Conservation (phyloP, 2,888 invertebrate genomes). For the Deilephila elpenor region DNA sequence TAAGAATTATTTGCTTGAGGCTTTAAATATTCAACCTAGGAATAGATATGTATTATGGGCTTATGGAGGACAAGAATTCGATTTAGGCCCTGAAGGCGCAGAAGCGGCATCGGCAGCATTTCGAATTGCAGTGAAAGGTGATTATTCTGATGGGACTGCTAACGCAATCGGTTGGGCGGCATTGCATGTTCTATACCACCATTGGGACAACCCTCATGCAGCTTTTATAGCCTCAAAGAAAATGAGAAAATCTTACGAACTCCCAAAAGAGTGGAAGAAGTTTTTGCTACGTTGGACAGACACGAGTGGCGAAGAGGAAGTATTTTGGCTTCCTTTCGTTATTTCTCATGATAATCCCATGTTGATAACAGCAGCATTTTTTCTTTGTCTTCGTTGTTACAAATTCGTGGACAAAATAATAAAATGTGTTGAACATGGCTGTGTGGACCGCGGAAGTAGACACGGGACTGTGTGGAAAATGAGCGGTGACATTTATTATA, state of each 20-base stretch:
- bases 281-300: constrained; percentile 66
- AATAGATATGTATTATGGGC: constrained; percentile 74
- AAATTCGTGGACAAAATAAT: constrained; percentile 65
- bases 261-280: constrained; percentile 66
- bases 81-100: constrained; percentile 53
- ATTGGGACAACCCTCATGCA: constrained; percentile 52
- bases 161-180: constrained; percentile 77
- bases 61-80: constrained; percentile 66
- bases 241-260: constrained; percentile 72
- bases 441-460: constrained; percentile 60
- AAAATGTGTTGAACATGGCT: constrained; percentile 63
- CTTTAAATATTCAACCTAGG: constrained; percentile 56
- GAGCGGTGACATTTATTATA: constrained; percentile 62
- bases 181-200: constrained; percentile 68
- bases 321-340: constrained; percentile 65
- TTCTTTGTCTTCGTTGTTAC: constrained; percentile 73
- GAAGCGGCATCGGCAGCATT: constrained; percentile 65
- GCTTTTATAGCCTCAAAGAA: constrained; percentile 70
- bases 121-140: constrained; percentile 70
- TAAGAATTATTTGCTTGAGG: constrained; percentile 58
- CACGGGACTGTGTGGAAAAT: constrained; percentile 39
- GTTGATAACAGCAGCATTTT: constrained; percentile 73
- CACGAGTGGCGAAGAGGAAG: constrained; percentile 74
- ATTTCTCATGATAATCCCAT: constrained; percentile 63
- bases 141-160: constrained; percentile 69